Conservation (phyloP, 2,888 invertebrate genomes). For the Cheilosia grossa region DNA sequence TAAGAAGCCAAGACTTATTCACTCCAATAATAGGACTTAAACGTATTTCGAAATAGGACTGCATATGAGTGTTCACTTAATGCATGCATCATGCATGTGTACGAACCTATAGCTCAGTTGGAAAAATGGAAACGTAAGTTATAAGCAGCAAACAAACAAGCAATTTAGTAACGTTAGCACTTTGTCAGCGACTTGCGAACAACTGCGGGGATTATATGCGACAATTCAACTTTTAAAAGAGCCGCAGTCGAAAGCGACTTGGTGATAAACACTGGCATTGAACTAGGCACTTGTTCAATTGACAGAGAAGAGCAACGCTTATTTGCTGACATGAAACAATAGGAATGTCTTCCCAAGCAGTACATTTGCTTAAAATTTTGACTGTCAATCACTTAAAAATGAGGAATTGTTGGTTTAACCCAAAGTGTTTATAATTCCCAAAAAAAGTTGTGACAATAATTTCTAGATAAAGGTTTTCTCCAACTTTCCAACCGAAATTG, state of each 20-base stretch:
- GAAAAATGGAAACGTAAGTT: slow-evolving; percentile 34
- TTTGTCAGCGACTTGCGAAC: slow-evolving; percentile 39
- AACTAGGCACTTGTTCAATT: no score
- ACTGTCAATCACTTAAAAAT: no score
- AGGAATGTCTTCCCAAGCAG: no score
- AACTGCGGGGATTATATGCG: slow-evolving; percentile 26
- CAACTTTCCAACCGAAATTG: no score
- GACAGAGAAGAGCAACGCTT: no score
- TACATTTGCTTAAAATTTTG: no score
- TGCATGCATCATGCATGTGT: not conserved
- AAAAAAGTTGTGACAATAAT: no score
- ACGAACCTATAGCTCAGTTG: not conserved
- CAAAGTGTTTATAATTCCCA: no score
- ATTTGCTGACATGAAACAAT: no score
- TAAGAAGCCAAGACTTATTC: slow-evolving; percentile 34
- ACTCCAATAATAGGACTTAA: slow-evolving; percentile 32
- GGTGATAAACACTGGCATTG: no score
- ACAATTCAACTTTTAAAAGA: slow-evolving; percentile 28
- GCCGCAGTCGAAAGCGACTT: not conserved
- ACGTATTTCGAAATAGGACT: slow-evolving; percentile 14
- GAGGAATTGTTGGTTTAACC: no score
- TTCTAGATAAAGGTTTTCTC: no score
- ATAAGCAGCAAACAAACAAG: slow-evolving; percentile 46
- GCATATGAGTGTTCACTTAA: slow-evolving; percentile 12
- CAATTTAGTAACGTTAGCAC: slow-evolving; percentile 52